Conservation (phyloP, 2,797 vertebrate genomes). For the Trachurus trachurus region DNA sequence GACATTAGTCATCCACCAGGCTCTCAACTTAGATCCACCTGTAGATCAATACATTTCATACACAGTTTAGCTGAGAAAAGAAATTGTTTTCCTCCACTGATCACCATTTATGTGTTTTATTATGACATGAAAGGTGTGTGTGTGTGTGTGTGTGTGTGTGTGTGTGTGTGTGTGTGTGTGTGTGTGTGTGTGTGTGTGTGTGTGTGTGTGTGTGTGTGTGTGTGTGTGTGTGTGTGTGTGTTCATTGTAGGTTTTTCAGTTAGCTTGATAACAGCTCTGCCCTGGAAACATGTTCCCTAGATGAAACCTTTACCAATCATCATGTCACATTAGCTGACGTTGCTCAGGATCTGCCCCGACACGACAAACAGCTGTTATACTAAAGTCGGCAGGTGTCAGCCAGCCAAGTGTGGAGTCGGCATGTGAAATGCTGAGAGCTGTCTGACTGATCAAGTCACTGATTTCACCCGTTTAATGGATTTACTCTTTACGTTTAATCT, state of each 20-base stretch:
- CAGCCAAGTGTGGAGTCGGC: neutral
- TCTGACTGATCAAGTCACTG: too few relatives aligned
- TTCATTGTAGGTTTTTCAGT: neutral
- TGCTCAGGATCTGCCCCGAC: neutral
- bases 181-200: too few relatives aligned
- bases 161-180: too few relatives aligned
- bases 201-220: neutral
- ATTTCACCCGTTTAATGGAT: too few relatives aligned
- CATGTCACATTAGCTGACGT: neutral
- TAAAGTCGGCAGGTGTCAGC: neutral
- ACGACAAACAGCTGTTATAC: neutral
- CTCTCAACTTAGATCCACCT: neutral
- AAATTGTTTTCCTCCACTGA: slow-evolving; percentile 8
- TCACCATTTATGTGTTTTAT: neutral
- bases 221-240: neutral
- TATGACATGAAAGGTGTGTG: neutral
- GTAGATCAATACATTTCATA: neutral
- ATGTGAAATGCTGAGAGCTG: too few relatives aligned
- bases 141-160: too few relatives aligned
- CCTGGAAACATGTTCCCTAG: neutral
- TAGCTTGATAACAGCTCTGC: neutral
- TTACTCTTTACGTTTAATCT: too few relatives aligned
- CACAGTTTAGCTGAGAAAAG: neutral
- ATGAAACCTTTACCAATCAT: neutral
- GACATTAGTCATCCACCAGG: too few relatives aligned